phyloP scores from a whole-genome alignment of 1,140 invertebrate genomes.

The Choristoneura fumiferana region DNA sequence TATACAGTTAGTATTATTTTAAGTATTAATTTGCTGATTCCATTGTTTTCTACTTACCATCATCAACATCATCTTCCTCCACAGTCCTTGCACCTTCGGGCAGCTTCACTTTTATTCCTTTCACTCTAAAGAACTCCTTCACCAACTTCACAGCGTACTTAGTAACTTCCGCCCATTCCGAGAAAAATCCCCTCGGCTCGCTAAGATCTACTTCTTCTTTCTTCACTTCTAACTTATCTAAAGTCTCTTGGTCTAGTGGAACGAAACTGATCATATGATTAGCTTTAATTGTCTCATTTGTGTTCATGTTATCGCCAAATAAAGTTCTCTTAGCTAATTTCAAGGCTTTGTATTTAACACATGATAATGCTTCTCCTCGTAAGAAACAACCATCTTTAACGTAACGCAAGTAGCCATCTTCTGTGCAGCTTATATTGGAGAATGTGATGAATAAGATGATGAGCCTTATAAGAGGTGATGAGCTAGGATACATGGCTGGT shows the following conservation, averaged over 20 bases:
- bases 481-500: conserved; percentile 13
- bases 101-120: conserved; percentile 57
- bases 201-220: conserved; percentile 40
- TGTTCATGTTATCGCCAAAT: conserved; percentile 50
- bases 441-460: conserved; percentile 7
- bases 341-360: conserved; percentile 67
- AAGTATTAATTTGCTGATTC: too few species aligned
- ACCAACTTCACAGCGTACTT: conserved; percentile 64
- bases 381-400: conserved; percentile 65
- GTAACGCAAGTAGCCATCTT: conserved; percentile 60
- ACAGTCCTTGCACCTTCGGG: conserved; percentile 63
- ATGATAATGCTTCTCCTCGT: conserved; percentile 62
- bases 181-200: conserved; percentile 55
- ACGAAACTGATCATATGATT: conserved; percentile 62
- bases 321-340: conserved; percentile 64
- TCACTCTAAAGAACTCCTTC: conserved; percentile 62
- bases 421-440: conserved; percentile 24
- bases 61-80: conserved; percentile 53
- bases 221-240: conserved; percentile 39
- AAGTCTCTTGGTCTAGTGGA: conserved; percentile 51
- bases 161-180: conserved; percentile 65
- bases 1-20: too few species aligned
- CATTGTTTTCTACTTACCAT: conserved; percentile 52
- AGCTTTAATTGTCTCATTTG: conserved; percentile 59
- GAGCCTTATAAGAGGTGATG: not conserved